These are phyloP conservation scores for Euwallacea fornicatus DNA, from an alignment of 1,140 invertebrate species.

Conservation along the genomic window DNA sequence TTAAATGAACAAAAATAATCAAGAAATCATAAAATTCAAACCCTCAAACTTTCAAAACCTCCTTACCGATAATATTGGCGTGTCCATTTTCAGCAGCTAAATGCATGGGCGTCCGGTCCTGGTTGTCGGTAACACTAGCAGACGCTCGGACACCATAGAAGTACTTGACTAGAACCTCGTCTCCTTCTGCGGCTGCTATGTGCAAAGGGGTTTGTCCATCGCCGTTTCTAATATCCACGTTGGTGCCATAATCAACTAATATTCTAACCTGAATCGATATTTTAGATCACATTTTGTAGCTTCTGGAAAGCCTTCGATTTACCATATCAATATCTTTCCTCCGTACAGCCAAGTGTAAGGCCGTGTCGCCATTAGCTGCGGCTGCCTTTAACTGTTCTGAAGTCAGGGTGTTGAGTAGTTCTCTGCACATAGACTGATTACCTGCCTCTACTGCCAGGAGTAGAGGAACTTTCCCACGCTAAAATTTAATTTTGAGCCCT, in stretches of 20 bases:
- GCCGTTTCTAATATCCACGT: conserved; percentile 86
- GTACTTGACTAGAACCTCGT: conserved; percentile 92
- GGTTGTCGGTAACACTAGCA: conserved; percentile 90
- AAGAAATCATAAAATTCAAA: not conserved
- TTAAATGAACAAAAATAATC: not conserved
- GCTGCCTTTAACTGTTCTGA: conserved; percentile 76
- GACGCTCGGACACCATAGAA: conserved; percentile 93
- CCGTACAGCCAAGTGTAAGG: conserved; percentile 87
- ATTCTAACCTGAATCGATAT: conserved; percentile 62
- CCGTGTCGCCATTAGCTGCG: conserved; percentile 80
- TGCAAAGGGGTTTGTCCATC: conserved; percentile 93
- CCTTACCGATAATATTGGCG: conserved; percentile 75
- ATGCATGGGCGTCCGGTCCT: conserved; percentile 96
- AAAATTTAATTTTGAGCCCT: not conserved
- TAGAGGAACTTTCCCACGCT: conserved; percentile 92
- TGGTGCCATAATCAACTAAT: conserved; percentile 88
- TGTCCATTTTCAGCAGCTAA: conserved; percentile 96
- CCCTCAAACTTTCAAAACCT: too few species aligned
- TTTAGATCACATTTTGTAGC: not conserved
- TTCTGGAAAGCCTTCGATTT: not conserved
- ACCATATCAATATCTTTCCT: conserved; percentile 88
- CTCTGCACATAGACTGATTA: conserved; percentile 89
- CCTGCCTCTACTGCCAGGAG: conserved; percentile 90
- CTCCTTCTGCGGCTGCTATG: conserved; percentile 92
- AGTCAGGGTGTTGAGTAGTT: conserved; percentile 82